phyloP scores from a whole-genome alignment of 2,888 invertebrate species.

The Escarpia spicata region DNA sequence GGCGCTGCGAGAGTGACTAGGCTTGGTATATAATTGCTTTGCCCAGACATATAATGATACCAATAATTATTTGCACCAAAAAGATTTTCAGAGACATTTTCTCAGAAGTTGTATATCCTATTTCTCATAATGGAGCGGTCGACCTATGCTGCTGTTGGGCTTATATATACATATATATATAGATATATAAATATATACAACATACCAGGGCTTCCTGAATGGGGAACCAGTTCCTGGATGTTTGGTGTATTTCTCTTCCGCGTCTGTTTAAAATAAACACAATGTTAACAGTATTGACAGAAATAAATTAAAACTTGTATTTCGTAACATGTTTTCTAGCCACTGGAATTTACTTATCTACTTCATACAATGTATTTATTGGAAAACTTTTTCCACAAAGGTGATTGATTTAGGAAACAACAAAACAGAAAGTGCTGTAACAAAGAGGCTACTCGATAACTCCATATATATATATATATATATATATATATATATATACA shows the following conservation, averaged over 20 bases:
- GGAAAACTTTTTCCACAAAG: background rate
- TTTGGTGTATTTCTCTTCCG: background rate
- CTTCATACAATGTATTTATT: background rate
- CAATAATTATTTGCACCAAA: too few relatives aligned
- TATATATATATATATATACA: too few relatives aligned
- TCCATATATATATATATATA: too few relatives aligned
- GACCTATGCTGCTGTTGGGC: too few relatives aligned
- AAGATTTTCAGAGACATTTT: too few relatives aligned
- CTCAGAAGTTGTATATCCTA: too few relatives aligned
- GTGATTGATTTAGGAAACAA: background rate
- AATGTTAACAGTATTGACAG: background rate
- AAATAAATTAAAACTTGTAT: background rate
- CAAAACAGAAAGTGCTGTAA: background rate
- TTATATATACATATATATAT: too few relatives aligned
- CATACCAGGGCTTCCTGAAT: background rate
- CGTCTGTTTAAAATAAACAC: conserved; percentile 1
- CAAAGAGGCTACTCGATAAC: background rate
- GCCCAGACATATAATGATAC: too few relatives aligned
- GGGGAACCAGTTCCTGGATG: background rate
- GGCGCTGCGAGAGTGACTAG: too few relatives aligned
- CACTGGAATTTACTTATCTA: background rate
- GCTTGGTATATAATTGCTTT: too few relatives aligned
- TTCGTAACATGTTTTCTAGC: too few relatives aligned
- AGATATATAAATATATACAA: background rate
- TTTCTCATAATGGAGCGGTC: too few relatives aligned